Conservation (phyloP, 1,140 invertebrate species). For the Atta cephalotes region DNA sequence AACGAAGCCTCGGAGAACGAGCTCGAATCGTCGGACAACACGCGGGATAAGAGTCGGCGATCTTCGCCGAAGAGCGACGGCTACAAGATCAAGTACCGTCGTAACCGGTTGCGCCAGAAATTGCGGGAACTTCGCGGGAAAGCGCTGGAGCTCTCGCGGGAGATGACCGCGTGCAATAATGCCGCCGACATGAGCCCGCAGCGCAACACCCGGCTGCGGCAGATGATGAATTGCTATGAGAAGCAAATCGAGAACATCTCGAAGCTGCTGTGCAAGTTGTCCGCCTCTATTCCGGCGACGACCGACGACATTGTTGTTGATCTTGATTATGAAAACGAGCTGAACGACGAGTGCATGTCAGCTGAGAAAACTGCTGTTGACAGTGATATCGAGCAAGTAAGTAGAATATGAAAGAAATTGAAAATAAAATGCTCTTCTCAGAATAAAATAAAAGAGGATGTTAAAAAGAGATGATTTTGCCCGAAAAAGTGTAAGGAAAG, state of each 20-base stretch:
- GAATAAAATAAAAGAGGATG: background rate
- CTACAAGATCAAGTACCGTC: conserved; percentile 68
- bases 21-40: background rate
- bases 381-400: conserved; percentile 25
- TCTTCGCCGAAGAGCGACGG: conserved; percentile 56
- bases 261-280: conserved; percentile 62
- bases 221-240: conserved; percentile 76
- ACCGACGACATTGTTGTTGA: conserved; percentile 16
- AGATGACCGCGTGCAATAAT: conserved; percentile 48
- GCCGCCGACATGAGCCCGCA: conserved; percentile 44
- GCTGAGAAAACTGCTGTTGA: background rate
- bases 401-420: background rate
- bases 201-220: conserved; percentile 64
- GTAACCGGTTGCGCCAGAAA: conserved; percentile 69
- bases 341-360: background rate
- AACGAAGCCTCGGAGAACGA: background rate
- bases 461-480: no score
- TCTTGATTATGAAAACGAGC: conserved; percentile 28
- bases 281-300: conserved; percentile 31
- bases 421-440: background rate
- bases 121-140: conserved; percentile 70
- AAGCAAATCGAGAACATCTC: conserved; percentile 75
- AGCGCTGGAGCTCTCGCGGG: conserved; percentile 36
- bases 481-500: no score
- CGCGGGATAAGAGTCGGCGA: background rate